phyloP scores from a whole-genome alignment of 2,113 vertebrate species.

The Taurulus bubalis region DNA sequence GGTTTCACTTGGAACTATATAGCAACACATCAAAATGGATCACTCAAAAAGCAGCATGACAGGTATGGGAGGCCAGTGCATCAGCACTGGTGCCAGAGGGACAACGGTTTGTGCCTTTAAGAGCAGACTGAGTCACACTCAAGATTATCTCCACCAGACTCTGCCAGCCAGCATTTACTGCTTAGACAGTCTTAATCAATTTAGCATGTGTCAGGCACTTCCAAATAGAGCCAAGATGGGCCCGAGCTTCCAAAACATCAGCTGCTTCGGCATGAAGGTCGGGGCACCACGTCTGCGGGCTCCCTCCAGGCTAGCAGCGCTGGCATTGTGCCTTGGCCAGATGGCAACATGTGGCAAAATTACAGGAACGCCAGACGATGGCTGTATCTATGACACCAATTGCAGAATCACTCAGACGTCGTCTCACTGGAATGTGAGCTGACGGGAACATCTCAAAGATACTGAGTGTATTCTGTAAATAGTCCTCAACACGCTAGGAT shows the following conservation, averaged over 20 bases:
- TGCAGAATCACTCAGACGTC: slow-evolving; percentile 46
- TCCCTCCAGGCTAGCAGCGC: slow-evolving; percentile 38
- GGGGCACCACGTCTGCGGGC: slow-evolving; percentile 33
- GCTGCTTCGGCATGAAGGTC: slow-evolving; percentile 66
- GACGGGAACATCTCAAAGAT: slow-evolving; percentile 2
- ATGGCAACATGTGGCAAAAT: slow-evolving; percentile 81
- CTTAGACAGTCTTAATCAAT: slow-evolving; percentile 74
- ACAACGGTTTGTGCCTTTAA: slow-evolving; percentile 49
- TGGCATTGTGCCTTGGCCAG: slow-evolving; percentile 70
- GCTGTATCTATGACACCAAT: slow-evolving; percentile 51
- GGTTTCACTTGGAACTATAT: slow-evolving; percentile 5
- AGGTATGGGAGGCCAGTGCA: slow-evolving; percentile 1
- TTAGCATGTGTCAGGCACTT: slow-evolving; percentile 69
- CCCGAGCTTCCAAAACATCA: slow-evolving; percentile 56
- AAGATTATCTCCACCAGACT: slow-evolving; percentile 47
- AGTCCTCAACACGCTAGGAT: not conserved
- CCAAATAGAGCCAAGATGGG: slow-evolving; percentile 54
- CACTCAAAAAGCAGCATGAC: slow-evolving; percentile 14
- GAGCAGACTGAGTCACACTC: slow-evolving; percentile 51
- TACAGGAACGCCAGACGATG: slow-evolving; percentile 56
- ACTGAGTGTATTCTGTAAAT: slow-evolving; percentile 12
- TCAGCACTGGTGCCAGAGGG: not conserved
- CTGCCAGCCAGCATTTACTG: slow-evolving; percentile 64
- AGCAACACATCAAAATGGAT: not conserved
- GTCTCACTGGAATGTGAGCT: slow-evolving; percentile 23